Base-by-base conservation (phyloP, 1,140 invertebrate species). In the Philotrypesis tridentata region DNA sequence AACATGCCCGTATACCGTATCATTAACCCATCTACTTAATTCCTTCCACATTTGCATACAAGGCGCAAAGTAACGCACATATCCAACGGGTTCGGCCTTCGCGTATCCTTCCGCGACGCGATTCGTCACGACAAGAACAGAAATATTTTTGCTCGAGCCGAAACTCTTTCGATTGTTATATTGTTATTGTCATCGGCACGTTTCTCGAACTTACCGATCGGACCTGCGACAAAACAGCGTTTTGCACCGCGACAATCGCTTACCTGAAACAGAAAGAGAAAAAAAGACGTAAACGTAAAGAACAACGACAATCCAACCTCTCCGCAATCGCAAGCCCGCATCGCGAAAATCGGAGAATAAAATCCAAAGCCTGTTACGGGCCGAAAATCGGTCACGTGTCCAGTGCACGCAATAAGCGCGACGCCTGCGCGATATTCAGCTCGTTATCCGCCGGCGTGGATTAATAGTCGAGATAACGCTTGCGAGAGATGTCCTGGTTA, bases 401-500 rank as follows among this genome's bases (percentile, higher is more conserved):
- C 12, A 14, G n/a, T n/a, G n/a, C n/a, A n/a, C n/a, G n/a, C 17
- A 55, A 55, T 5, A 55, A n/a, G 21, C 40, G 40, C 48, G 21
- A 17, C 84, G 82, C 76, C 82, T 83, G 82, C 33, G 82, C n/a
- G n/a, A n/a, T n/a, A 84, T 85, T 84, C 77, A 86, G 65, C 79
- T 80, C 31, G 29, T 77, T 78, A 84, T 75, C 80, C 48, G 75
- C 27, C 33, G n/a, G n/a, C n/a, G n/a, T 55, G 61, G 81, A 86
- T 83, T 85, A 75, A 82, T 76, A 85, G 84, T 84, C 80, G 81
- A 78, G 82, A 86, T 85, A 84, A 86, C 82, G 5, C 14, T 11
- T n/a, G n/a, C 55, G n/a, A n/a, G 48, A 74, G 68, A 84, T 75
- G 83, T 85, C 82, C 84, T 72, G 83, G 77, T 87, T 87, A 82